phyloP scores from a whole-genome alignment of 1,140 invertebrate species.

The Paralvinella palmiformis region DNA sequence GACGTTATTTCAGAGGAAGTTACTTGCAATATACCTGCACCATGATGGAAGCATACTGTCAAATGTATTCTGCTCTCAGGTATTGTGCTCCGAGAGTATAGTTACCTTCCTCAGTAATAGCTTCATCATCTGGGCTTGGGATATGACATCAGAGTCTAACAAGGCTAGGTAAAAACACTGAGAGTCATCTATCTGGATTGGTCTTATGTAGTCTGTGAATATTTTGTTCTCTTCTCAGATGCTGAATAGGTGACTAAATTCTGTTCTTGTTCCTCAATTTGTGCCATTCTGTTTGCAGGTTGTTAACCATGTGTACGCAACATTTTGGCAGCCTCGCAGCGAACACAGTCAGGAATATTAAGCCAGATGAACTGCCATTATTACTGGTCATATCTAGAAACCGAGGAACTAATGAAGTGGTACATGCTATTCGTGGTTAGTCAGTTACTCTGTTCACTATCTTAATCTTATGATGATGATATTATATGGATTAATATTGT shows the following conservation, averaged over 20 bases:
- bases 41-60: conserved; percentile 87
- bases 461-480: too few relatives aligned
- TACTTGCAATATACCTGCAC: conserved; percentile 88
- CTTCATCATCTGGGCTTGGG: conserved; percentile 93
- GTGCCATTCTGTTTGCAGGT: conserved; percentile 50
- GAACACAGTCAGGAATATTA: conserved; percentile 70
- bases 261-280: not conserved
- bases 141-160: conserved; percentile 80
- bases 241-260: not conserved
- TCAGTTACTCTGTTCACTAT: conserved; percentile 18
- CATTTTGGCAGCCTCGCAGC: conserved; percentile 58
- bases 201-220: not conserved
- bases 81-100: conserved; percentile 82
- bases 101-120: conserved; percentile 77
- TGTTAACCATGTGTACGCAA: conserved; percentile 62
- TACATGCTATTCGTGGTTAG: conserved; percentile 75
- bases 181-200: not conserved
- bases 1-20: conserved; percentile 72
- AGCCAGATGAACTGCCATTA: conserved; percentile 76
- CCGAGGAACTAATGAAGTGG: conserved; percentile 78
- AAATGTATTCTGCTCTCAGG: conserved; percentile 93
- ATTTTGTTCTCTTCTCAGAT: too few relatives aligned
- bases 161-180: conserved; percentile 60
- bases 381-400: conserved; percentile 82
- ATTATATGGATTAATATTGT: too few relatives aligned